phyloP scores from a whole-genome alignment of 2,888 invertebrate genomes.

The Rhyacophila evoluta region DNA sequence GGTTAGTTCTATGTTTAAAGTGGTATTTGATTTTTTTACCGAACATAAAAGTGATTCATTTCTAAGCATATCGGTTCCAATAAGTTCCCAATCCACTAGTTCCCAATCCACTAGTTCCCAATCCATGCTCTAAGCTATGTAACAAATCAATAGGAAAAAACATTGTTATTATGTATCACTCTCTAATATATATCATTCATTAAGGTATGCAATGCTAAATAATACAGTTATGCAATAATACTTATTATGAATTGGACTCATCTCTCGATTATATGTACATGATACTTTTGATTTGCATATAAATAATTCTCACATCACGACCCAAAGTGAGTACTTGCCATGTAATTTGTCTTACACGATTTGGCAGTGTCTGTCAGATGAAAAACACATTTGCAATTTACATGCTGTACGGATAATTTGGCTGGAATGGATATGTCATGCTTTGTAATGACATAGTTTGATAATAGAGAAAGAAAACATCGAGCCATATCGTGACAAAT shows the following conservation, averaged over 20 bases:
- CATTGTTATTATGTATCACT: neutral
- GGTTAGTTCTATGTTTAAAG: no score
- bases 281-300: conserved; percentile 7
- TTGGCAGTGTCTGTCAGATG: neutral
- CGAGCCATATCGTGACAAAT: no score
- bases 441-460: neutral
- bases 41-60: no score
- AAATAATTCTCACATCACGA: neutral
- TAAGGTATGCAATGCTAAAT: neutral
- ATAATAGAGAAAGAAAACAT: no score
- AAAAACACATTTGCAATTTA: neutral
- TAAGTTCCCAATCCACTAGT: no score
- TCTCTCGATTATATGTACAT: conserved; percentile 3
- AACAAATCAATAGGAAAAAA: no score
- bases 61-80: no score
- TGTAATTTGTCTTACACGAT: conserved; percentile 7
- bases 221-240: neutral
- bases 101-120: no score
- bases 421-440: neutral
- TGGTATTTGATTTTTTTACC: no score
- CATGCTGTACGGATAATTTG: neutral
- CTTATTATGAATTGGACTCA: neutral
- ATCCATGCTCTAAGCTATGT: no score
- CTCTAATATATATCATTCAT: no score
- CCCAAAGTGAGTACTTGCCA: neutral